Percentiles rank a stretch among this genome's conserved stretches.
Conservation (phyloP, 2,113 vertebrate species). For the Chlorodrepanis virens region DNA sequence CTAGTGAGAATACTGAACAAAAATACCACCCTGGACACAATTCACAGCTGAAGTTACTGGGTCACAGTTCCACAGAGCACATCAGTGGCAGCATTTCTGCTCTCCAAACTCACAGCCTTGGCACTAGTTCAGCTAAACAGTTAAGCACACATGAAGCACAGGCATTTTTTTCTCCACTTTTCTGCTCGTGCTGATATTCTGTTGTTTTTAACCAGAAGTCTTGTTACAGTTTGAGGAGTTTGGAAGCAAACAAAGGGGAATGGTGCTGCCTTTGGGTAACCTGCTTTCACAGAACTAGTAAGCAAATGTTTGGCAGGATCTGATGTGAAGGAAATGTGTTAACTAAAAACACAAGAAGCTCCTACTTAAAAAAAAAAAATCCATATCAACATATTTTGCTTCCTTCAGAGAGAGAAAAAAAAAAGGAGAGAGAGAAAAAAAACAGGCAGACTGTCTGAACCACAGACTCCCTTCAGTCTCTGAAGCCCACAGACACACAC, state of each 20-base stretch:
- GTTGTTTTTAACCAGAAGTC: not conserved
- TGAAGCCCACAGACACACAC: slow-evolving; percentile 53
- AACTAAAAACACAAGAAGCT: slow-evolving; percentile 47
- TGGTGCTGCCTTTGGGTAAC: slow-evolving; percentile 1
- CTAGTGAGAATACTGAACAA: not conserved
- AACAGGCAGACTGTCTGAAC: slow-evolving; percentile 62
- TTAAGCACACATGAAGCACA: not conserved
- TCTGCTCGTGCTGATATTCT: not conserved
- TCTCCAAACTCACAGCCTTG: not conserved
- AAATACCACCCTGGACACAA: not conserved
- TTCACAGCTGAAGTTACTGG: not conserved
- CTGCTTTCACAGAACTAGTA: not conserved
- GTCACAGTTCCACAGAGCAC: not conserved
- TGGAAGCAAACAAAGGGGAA: not conserved
- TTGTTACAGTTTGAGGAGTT: not conserved
- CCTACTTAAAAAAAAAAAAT: not conserved
- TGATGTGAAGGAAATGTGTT: slow-evolving; percentile 1
- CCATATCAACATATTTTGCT: slow-evolving; percentile 59
- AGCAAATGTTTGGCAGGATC: slow-evolving; percentile 22
- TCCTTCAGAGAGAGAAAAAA: not conserved
- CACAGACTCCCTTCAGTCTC: slow-evolving; percentile 69
- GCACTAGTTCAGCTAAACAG: not conserved
- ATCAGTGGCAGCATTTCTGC: not conserved
- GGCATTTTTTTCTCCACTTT: not conserved
- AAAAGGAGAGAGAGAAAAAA: not conserved